These are phyloP conservation scores for Bucco capensis DNA, from an alignment of 2,113 vertebrate species.

Conservation along the genomic window DNA sequence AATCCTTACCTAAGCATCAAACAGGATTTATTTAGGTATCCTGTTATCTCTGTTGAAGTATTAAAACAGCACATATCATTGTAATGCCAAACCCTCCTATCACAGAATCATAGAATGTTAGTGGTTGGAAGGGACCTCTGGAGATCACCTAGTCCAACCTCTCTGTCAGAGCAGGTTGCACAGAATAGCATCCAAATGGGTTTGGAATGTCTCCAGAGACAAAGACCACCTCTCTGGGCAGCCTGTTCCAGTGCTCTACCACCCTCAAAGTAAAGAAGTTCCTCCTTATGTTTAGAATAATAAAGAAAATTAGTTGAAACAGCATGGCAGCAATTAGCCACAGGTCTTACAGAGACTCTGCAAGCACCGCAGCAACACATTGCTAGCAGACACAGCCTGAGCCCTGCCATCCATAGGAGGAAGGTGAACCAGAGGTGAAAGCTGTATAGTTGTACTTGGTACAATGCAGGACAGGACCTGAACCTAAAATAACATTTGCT, in stretches of 20 bases:
- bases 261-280: no score
- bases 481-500: neutral
- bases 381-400: neutral
- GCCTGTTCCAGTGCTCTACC: no score
- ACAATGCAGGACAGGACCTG: neutral
- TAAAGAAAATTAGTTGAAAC: neutral
- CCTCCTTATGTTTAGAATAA: neutral
- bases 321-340: neutral
- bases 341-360: neutral
- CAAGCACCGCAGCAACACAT: neutral
- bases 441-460: neutral
- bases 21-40: neutral
- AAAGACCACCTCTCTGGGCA: no score
- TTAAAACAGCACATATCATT: neutral
- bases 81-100: neutral
- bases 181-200: no score
- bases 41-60: neutral
- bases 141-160: no score
- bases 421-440: neutral
- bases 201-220: no score
- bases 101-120: no score
- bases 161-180: no score
- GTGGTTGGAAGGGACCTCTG: no score
- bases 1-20: neutral
- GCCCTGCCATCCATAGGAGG: neutral